Conservation (phyloP, 2,888 invertebrate species). For the Drosophila greeni region DNA sequence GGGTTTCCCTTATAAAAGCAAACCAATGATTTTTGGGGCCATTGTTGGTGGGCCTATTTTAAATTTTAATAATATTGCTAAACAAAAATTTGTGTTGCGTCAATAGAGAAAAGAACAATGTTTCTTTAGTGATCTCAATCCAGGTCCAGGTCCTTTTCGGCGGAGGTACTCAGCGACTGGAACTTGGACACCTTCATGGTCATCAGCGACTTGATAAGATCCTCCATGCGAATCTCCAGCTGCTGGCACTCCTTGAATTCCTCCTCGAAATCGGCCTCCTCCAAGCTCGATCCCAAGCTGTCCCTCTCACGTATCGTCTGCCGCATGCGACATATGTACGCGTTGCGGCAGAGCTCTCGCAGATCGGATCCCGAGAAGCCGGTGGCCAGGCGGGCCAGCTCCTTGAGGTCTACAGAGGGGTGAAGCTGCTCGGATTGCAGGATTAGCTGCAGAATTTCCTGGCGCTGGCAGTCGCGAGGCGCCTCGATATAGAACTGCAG, state of each 20-base stretch:
- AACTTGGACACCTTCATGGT: slow-evolving; percentile 51
- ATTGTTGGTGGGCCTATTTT: neutral
- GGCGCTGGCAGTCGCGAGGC: slow-evolving; percentile 85
- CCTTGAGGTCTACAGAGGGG: slow-evolving; percentile 84
- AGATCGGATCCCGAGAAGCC: slow-evolving; percentile 96
- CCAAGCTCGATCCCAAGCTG: neutral
- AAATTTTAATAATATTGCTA: neutral
- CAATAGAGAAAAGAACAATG: neutral
- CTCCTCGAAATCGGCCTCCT: neutral
- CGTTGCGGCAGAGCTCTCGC: slow-evolving; percentile 91
- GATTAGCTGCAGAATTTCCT: slow-evolving; percentile 86
- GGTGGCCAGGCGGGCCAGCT: slow-evolving; percentile 86
- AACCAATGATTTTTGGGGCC: neutral
- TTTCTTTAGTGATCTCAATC: slow-evolving; percentile 28
- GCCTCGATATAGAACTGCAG: slow-evolving; percentile 85
- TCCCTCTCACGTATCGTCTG: slow-evolving; percentile 81
- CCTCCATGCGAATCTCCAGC: slow-evolving; percentile 55
- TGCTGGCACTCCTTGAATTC: slow-evolving; percentile 8
- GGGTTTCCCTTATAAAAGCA: no score
- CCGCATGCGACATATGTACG: slow-evolving; percentile 90
- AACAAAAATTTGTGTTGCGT: slow-evolving; percentile 3
- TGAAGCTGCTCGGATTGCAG: slow-evolving; percentile 86
- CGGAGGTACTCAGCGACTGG: slow-evolving; percentile 14
- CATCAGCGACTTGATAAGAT: slow-evolving; percentile 46
- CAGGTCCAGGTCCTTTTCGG: slow-evolving; percentile 43